Percentiles rank a stretch among this genome's conserved stretches.
Evolutionary conservation across 2,888 invertebrate genomes (phyloP).

Genomic region (Piscicola geometra): DNA sequence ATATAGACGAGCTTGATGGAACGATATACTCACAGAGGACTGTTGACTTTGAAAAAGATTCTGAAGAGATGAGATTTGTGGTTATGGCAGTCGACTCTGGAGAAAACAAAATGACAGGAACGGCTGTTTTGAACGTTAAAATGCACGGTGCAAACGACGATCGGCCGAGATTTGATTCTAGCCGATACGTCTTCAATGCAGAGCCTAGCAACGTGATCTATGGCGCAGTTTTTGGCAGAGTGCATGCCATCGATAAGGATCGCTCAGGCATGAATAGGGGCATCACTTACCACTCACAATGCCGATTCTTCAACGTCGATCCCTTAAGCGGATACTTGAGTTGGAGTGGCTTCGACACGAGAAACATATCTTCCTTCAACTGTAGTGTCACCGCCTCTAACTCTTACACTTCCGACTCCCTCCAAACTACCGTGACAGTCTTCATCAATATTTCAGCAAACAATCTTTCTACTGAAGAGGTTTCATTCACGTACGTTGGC

Average conservation of each 20-base stretch:
- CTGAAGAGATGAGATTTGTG: neutral
- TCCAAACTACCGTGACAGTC: neutral
- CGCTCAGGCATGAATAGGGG: neutral
- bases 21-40: constrained; percentile 5
- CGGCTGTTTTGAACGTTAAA: constrained; percentile 21
- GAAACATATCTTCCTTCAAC: neutral
- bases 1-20: constrained; percentile 27
- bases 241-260: constrained; percentile 16
- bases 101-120: constrained; percentile 20
- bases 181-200: constrained; percentile 4
- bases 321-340: constrained; percentile 10
- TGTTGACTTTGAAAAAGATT: constrained; percentile 22
- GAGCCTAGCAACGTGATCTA: neutral
- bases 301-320: constrained; percentile 6
- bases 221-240: constrained; percentile 6
- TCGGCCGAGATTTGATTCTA: constrained; percentile 3
- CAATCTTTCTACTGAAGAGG: constrained; percentile 5
- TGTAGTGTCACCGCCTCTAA: constrained; percentile 27
- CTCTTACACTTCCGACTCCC: neutral
- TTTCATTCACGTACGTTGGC: constrained; percentile 5
- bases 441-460: constrained; percentile 3
- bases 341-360: neutral
- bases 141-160: constrained; percentile 20
- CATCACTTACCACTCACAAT: constrained; percentile 8
- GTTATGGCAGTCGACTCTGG: constrained; percentile 27